Conservation (phyloP, 2,888 invertebrate species). For the Coenonympha arcania region DNA sequence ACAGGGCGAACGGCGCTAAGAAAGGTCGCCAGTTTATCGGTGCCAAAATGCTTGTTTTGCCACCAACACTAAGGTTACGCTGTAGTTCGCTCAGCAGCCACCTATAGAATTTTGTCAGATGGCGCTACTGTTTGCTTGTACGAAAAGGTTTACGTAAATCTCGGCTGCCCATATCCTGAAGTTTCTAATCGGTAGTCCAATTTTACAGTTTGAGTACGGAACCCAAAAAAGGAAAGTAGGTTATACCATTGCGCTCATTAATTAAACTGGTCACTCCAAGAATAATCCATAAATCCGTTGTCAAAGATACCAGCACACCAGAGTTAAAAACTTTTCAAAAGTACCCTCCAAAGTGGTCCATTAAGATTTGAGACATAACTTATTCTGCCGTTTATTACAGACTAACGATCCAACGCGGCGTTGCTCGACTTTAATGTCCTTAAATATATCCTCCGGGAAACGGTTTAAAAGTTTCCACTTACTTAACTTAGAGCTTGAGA, state of each 20-base stretch:
- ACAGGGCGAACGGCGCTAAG: too few species aligned
- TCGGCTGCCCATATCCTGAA: too few species aligned
- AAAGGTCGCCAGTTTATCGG: too few species aligned
- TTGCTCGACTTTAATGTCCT: slow-evolving; percentile 18
- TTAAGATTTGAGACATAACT: slow-evolving; percentile 21
- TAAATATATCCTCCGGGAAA: slow-evolving; percentile 15
- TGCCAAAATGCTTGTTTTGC: too few species aligned
- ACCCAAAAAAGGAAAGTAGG: too few species aligned
- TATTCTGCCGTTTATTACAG: slow-evolving; percentile 19
- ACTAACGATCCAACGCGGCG: slow-evolving; percentile 21
- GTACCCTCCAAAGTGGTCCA: slow-evolving; percentile 17
- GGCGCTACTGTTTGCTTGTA: too few species aligned
- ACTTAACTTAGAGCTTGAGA: slow-evolving; percentile 5
- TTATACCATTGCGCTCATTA: not conserved
- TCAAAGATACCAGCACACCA: slow-evolving; percentile 10
- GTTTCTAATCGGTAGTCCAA: too few species aligned
- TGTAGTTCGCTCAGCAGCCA: too few species aligned
- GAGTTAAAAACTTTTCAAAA: slow-evolving; percentile 16
- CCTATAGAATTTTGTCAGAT: too few species aligned
- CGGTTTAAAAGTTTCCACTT: slow-evolving; percentile 13
- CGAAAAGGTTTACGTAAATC: too few species aligned
- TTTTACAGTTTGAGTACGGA: too few species aligned
- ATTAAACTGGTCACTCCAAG: not conserved
- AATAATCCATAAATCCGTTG: not conserved
- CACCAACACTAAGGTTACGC: too few species aligned